A percentile compares a stretch with the other conserved stretches of the same genome.
phyloP scores from a whole-genome alignment of 2,113 vertebrate genomes.

The Symphodus melops region DNA sequence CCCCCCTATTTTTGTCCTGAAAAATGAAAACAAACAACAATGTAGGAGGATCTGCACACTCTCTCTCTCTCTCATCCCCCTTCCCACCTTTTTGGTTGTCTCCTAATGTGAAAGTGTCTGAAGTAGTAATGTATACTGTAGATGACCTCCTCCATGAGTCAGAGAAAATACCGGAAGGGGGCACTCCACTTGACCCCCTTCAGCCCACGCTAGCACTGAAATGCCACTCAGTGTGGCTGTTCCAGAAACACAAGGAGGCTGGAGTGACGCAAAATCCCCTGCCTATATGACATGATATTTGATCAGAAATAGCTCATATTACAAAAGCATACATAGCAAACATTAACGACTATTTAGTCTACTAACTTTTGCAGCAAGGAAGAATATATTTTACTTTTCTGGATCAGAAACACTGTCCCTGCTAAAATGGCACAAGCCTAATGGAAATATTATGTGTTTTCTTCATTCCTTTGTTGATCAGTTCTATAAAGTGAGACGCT shows the following conservation, averaged over 20 bases:
- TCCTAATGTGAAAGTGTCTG: conserved; percentile 35
- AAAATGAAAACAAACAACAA: conserved; percentile 31
- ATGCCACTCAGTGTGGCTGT: conserved; percentile 25
- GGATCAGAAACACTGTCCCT: too few species aligned
- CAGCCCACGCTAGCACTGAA: conserved; percentile 50
- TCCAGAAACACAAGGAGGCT: conserved; percentile 17
- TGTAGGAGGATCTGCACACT: background rate
- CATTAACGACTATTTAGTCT: too few species aligned
- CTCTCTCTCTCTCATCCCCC: background rate
- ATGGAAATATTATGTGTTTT: too few species aligned
- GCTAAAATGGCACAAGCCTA: too few species aligned
- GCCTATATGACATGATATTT: conserved; percentile 19
- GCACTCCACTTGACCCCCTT: conserved; percentile 48
- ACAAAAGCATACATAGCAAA: too few species aligned
- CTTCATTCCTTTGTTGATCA: too few species aligned
- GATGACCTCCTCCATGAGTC: conserved; percentile 52
- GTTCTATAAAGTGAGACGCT: too few species aligned
- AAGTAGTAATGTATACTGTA: conserved; percentile 53
- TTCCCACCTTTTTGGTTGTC: conserved; percentile 30
- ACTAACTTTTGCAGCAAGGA: too few species aligned
- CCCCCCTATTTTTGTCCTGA: background rate
- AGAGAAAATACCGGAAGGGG: conserved; percentile 55
- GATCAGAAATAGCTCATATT: background rate
- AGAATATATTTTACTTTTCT: too few species aligned
- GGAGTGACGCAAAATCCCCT: background rate